Conservation (phyloP, 2,797 vertebrate species). For the Leptatherina wallacei region DNA sequence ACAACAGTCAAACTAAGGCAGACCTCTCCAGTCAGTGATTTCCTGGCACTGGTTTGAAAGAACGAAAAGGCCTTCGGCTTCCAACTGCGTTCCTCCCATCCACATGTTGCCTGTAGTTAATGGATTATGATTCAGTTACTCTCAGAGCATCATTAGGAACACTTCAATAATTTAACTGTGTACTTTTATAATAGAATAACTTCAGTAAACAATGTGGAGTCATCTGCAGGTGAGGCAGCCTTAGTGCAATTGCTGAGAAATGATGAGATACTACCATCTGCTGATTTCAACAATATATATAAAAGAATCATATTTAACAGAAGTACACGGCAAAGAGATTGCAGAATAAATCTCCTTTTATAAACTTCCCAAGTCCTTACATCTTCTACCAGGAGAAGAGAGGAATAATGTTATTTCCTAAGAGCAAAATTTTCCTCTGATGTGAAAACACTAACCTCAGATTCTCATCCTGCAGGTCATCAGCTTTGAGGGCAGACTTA, state of each 20-base stretch:
- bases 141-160: not conserved
- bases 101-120: slow-evolving; percentile 39
- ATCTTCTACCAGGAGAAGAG: not conserved
- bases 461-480: slow-evolving; percentile 39
- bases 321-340: not conserved
- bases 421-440: not conserved
- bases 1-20: not conserved
- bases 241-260: not conserved
- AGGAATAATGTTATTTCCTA: not conserved
- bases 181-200: not conserved
- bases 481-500: slow-evolving; percentile 66
- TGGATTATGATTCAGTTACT: not conserved
- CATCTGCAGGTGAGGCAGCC: not conserved
- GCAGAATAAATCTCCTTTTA: not conserved
- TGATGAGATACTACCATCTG: not conserved
- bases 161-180: not conserved
- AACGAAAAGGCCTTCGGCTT: slow-evolving; percentile 23
- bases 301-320: not conserved
- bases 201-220: not conserved
- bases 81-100: slow-evolving; percentile 22
- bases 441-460: slow-evolving; percentile 40
- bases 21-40: slow-evolving; percentile 15
- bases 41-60: slow-evolving; percentile 4
- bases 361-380: not conserved
- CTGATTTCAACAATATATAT: not conserved